Evolutionary conservation across 2,797 vertebrate genomes (phyloP), one percentile per base, ranked within the genome.

Genomic region (Argentina silus): DNA sequence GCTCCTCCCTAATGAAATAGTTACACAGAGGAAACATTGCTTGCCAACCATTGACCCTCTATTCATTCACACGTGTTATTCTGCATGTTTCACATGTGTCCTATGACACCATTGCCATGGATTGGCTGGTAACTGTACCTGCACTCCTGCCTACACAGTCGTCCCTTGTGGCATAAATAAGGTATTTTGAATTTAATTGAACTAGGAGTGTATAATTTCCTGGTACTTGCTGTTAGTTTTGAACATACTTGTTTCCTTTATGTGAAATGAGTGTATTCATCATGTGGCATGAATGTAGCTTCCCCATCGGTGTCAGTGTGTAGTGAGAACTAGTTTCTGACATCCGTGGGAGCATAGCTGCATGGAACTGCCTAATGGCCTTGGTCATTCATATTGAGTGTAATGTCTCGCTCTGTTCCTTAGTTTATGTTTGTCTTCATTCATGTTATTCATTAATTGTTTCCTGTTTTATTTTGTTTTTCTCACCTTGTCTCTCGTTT

Each of bases 41-140:
- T 91, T 88, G 90, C 91, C 90, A 88, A 89, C 75, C 86, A 59
- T 68, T 91, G 89, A 90, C 90, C 91, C 91, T 91, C 90, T 36
- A 36, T 36, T 36, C 27, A 83, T 86, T 85, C 84, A 83, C 89
- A 87, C 84, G 84, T 89, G 90, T 91, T 88, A 79, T 82, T 75
- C 82, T 83, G 86, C 82, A 81, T 71, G 84, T 85, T 85, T 81
- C 83, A 81, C 87, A 78, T 53, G 84, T 81, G 80, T 48, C 82
- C 87, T 0, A 63, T 59, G 80, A 82, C 1, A 43, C 74, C 67
- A n/a, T 57, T 75, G 76, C 43, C 61, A 86, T 75, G 79, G 85
- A 88, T 87, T 81, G 55, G 56, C 76, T 73, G n/a, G 61, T 44
- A 17, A 44, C 14, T 36, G 64, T 48, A 17, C 27, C 27, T 36